phyloP scores from a whole-genome alignment of 2,797 vertebrate genomes.

The Gephyroberyx darwinii region DNA sequence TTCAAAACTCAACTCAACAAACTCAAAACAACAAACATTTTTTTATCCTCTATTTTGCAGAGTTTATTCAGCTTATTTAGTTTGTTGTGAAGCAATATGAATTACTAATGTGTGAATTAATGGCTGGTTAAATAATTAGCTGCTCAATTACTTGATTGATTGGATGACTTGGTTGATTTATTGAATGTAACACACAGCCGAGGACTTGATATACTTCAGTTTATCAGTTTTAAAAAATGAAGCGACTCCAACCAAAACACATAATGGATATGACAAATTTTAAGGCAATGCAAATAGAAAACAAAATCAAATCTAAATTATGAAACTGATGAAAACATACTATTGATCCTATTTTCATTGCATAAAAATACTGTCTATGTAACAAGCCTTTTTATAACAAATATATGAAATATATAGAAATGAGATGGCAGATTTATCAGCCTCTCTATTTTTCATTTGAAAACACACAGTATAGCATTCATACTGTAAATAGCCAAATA shows the following conservation, averaged over 20 bases:
- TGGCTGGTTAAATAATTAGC: slow-evolving; percentile 6
- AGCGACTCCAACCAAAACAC: not conserved
- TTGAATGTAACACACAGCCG: not conserved
- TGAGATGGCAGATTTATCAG: not conserved
- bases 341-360: not conserved
- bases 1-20: too few species aligned
- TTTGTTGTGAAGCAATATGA: not conserved
- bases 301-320: too few species aligned
- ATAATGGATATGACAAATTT: not conserved
- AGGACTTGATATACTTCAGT: not conserved
- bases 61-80: not conserved
- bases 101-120: not conserved
- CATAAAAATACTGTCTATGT: too few species aligned
- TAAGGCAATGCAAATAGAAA: too few species aligned
- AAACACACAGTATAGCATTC: not conserved
- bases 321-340: not conserved
- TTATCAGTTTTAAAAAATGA: not conserved
- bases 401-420: too few species aligned
- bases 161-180: not conserved
- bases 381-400: not conserved
- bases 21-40: slow-evolving; percentile 13
- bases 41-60: not conserved
- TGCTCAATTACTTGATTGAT: not conserved
- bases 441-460: not conserved
- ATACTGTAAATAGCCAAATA: not conserved